A percentile compares a stretch with the other conserved stretches of the same genome.
phyloP scores from a whole-genome alignment of 2,113 vertebrate species.

The Polypterus senegalus region DNA sequence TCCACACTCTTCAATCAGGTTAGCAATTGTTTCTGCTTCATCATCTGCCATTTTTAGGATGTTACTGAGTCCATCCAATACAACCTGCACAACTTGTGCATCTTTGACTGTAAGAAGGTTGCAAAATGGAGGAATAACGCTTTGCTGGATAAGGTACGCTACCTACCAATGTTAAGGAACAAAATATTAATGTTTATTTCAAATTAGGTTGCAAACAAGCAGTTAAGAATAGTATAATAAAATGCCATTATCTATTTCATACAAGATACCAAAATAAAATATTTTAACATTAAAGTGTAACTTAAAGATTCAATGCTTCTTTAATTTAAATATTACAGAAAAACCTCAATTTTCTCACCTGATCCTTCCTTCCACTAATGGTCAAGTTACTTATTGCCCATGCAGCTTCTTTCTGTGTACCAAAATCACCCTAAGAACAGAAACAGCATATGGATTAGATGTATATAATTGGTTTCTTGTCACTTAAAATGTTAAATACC shows the following conservation, averaged over 20 bases:
- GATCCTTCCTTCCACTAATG: slow-evolving; percentile 95
- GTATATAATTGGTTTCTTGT: no score
- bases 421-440: slow-evolving; percentile 83
- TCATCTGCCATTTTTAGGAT: slow-evolving; percentile 99
- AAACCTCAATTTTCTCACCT: slow-evolving; percentile 48
- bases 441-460: background rate
- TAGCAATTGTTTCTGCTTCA: slow-evolving; percentile 92
- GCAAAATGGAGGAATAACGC: slow-evolving; percentile 96
- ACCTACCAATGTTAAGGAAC: slow-evolving; percentile 50
- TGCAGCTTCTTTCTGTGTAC: slow-evolving; percentile 95
- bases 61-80: slow-evolving; percentile 96
- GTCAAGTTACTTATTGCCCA: slow-evolving; percentile 99
- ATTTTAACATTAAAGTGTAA: background rate
- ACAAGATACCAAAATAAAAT: background rate
- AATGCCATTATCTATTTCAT: no score
- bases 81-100: slow-evolving; percentile 93
- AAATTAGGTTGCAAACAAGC: background rate
- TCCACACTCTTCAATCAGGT: slow-evolving; percentile 95
- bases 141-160: slow-evolving; percentile 91
- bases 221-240: background rate
- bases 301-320: background rate
- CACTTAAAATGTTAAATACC: no score
- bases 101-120: slow-evolving; percentile 96
- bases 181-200: background rate
- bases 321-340: slow-evolving; percentile 1